Evolutionary conservation across 2,888 invertebrate species (phyloP).

Genomic region (Rhingia rostrata): DNA sequence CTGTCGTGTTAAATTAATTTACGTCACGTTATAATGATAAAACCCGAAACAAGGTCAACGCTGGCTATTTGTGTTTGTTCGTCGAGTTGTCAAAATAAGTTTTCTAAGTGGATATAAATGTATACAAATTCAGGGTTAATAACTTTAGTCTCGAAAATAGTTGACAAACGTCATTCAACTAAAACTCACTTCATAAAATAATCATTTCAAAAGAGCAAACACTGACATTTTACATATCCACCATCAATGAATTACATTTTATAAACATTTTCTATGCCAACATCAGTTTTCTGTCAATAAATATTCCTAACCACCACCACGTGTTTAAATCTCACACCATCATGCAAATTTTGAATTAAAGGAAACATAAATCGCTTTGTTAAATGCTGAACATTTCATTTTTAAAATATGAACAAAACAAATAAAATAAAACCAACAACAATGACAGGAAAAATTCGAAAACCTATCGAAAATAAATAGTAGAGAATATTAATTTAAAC

Average conservation of each 20-base stretch:
- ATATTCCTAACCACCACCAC: conserved; percentile 38
- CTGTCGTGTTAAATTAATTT: too few relatives aligned
- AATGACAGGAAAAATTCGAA: background rate
- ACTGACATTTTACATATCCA: background rate
- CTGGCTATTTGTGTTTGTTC: too few relatives aligned
- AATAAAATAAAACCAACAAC: too few relatives aligned
- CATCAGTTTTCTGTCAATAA: conserved; percentile 30
- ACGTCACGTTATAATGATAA: too few relatives aligned
- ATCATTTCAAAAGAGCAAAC: too few relatives aligned
- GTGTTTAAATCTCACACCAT: conserved; percentile 53
- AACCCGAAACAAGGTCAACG: too few relatives aligned
- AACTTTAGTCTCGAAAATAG: too few relatives aligned
- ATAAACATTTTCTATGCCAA: conserved; percentile 15
- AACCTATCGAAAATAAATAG: conserved; percentile 28
- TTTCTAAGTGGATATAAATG: too few relatives aligned
- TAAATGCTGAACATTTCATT: conserved; percentile 43
- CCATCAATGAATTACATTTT: background rate
- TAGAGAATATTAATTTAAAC: conserved; percentile 29
- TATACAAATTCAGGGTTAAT: too few relatives aligned
- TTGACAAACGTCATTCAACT: too few relatives aligned
- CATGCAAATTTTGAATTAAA: conserved; percentile 54
- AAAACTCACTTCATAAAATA: too few relatives aligned
- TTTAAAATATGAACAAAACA: conserved; percentile 25
- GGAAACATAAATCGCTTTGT: conserved; percentile 61
- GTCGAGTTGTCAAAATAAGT: too few relatives aligned